Conservation (phyloP, 2,797 vertebrate species). For the Acropternis orthonyx region DNA sequence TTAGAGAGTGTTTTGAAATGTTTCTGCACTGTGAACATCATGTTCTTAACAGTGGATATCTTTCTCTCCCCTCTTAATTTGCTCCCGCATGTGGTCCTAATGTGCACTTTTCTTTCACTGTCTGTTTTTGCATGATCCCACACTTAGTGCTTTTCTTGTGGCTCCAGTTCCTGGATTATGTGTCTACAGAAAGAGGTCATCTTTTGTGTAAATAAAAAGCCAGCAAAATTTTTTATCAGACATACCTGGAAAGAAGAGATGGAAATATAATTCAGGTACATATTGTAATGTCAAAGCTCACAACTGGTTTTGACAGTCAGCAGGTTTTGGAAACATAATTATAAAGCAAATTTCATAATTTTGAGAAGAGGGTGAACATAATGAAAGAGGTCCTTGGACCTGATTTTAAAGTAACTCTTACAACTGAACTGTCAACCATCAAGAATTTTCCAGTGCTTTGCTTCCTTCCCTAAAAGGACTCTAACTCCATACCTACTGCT, state of each 20-base stretch:
- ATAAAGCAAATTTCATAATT: neutral
- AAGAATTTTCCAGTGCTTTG: neutral
- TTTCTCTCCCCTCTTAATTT: neutral
- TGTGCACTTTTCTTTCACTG: neutral
- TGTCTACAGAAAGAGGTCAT: neutral
- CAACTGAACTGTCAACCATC: neutral
- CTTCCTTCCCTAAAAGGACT: neutral
- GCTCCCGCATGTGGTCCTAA: neutral
- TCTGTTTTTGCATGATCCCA: neutral
- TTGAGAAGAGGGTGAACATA: neutral
- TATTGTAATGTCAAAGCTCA: neutral
- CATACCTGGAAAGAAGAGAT: neutral
- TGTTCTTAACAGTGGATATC: neutral
- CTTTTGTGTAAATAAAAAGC: neutral
- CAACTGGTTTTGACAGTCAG: neutral
- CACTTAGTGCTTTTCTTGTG: neutral
- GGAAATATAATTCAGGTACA: neutral
- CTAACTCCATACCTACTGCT: neutral
- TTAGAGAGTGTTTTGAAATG: neutral
- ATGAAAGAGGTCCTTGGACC: neutral
- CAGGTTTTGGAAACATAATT: neutral
- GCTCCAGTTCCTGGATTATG: neutral
- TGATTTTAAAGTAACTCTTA: neutral
- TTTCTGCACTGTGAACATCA: neutral
- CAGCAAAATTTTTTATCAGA: neutral